Evolutionary conservation across 2,113 vertebrate species (phyloP).

Genomic region (Hypocryptadius cinnamomeus): DNA sequence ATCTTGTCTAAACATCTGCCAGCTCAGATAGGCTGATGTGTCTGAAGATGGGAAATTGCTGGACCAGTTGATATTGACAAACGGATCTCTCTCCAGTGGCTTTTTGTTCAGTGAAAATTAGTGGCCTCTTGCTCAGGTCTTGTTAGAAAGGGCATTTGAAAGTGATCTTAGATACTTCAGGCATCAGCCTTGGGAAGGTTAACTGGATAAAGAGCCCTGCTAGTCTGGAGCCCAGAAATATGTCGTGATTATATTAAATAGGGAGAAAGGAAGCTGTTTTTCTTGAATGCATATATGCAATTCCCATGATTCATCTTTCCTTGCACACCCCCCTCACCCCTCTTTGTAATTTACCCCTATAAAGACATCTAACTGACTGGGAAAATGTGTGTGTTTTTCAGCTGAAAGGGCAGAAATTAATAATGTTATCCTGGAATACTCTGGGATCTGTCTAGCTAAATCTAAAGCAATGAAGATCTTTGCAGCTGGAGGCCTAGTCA

Average conservation of each 20-base stretch:
- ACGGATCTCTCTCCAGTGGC: conserved; percentile 79
- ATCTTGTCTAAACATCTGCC: conserved; percentile 98
- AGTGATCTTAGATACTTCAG: conserved; percentile 75
- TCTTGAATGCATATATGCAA: not conserved
- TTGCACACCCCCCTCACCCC: fast-evolving
- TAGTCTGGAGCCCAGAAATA: not conserved
- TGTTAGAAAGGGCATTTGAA: conserved; percentile 81
- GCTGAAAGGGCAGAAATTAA: not conserved
- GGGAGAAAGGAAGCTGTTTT: not conserved
- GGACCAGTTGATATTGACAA: conserved; percentile 84
- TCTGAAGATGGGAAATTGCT: conserved; percentile 85
- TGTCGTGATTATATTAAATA: not conserved
- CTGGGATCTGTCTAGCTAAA: not conserved
- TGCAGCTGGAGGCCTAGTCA: not conserved
- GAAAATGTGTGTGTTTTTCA: not conserved
- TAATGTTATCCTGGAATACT: not conserved
- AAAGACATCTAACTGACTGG: not conserved
- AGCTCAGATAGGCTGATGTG: conserved; percentile 83
- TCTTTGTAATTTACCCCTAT: not conserved
- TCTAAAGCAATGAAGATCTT: not conserved
- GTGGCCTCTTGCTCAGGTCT: conserved; percentile 79
- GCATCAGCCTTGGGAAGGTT: conserved; percentile 62
- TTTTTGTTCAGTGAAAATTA: conserved; percentile 77
- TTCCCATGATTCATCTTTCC: not conserved
- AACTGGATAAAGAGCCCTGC: conserved; percentile 50